Evolutionary conservation across 1,140 invertebrate genomes (phyloP), one percentile per base, ranked within the genome.

Genomic region (Aporrectodea caliginosa): DNA sequence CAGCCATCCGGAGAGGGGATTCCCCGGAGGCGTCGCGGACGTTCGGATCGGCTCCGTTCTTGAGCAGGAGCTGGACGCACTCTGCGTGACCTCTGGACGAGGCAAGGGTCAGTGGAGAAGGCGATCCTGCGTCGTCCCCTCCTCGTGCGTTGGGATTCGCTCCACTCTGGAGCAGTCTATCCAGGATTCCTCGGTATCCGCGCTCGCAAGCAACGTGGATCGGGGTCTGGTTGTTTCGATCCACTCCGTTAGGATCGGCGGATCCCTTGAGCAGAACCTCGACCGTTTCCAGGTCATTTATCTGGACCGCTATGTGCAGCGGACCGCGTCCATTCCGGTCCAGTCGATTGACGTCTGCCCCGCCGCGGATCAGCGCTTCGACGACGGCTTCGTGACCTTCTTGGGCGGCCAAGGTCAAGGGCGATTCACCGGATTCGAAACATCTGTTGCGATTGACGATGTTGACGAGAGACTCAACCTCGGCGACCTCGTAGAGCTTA

Each of bases 81-180:
- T 93, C 91, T 81, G 92, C 92, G 86, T 95, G 94, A 73, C 93
- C 93, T 85, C 94, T 94, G 80, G 93, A 91, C 76, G 95, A 92
- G 0, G 94, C 93, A 35, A 95, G 87, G 78, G 93, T 88, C 33
- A 95, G 85, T n/a, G n/a, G n/a, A 0, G 94, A 94, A 2, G 29
- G 27, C 12, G 6, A 31, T 1, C 68, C 77, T 22, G 58, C 22
- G 0, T 12, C 71, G 6, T 22, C 33, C 22, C 43, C 43, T 6
- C 6, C 43, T 22, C 43, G 6, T 6, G 14, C 78, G 71, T 74
- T 58, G 32, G 73, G n/a, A n/a, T 74, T 35, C 22, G 78, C 78
- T n/a, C 78, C 78, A 30, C 31, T 71, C 16, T 33, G 30, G 30
- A 79, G 27, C 14, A 79, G 78, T 30, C 33, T 34, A 29, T 72